Conservation (phyloP, 1,140 invertebrate species). For the Zophobas atratus region DNA sequence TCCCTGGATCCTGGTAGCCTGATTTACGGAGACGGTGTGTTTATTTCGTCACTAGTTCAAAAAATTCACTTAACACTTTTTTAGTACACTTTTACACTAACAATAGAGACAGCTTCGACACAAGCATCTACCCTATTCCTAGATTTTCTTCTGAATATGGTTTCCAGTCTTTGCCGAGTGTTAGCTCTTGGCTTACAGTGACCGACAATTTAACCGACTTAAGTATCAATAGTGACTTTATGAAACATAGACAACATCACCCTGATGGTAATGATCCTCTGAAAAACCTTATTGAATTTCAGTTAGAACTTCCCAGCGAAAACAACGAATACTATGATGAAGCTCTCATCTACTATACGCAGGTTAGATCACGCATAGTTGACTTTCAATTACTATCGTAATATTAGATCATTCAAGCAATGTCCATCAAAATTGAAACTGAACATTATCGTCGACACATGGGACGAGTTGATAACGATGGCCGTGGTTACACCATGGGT, state of each 20-base stretch:
- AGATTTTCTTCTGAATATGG: constrained; percentile 97
- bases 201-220: constrained; percentile 74
- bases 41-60: not conserved
- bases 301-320: constrained; percentile 73
- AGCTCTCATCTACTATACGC: constrained; percentile 81
- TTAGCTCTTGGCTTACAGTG: constrained; percentile 74
- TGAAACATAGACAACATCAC: constrained; percentile 88
- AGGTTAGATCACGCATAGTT: constrained; percentile 81
- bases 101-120: constrained; percentile 84
- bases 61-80: constrained; percentile 49
- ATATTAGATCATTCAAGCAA: constrained; percentile 85
- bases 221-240: constrained; percentile 73
- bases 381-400: constrained; percentile 64
- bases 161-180: constrained; percentile 89
- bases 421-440: constrained; percentile 89
- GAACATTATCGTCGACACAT: constrained; percentile 84
- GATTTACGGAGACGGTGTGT: constrained; percentile 88
- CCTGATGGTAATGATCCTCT: constrained; percentile 79
- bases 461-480: constrained; percentile 72
- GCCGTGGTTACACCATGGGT: constrained; percentile 91
- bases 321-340: constrained; percentile 69
- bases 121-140: constrained; percentile 81
- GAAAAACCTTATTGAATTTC: constrained; percentile 71
- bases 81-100: constrained; percentile 96
- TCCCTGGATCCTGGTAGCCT: constrained; percentile 83